A percentile compares a stretch with the other conserved stretches of the same genome.
Conservation (phyloP, 2,888 invertebrate species). For the Silvanus unidentatus region DNA sequence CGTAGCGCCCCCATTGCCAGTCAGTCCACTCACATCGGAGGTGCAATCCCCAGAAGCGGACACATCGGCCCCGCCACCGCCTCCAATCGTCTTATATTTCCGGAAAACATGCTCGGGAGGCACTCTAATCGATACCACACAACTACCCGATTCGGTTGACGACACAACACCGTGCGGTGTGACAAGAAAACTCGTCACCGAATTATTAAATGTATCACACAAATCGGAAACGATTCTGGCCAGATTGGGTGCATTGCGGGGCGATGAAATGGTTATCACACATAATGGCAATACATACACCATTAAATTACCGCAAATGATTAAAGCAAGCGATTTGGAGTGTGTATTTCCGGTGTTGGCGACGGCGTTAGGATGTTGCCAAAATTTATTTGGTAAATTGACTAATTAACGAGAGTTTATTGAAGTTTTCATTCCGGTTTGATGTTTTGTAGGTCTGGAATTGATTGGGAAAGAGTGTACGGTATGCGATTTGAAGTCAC, state of each 20-base stretch:
- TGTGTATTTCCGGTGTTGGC: constrained; percentile 51
- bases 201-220: constrained; percentile 37
- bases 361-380: constrained; percentile 52
- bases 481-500: constrained; percentile 34
- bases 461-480: constrained; percentile 32
- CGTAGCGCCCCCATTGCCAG: constrained; percentile 23
- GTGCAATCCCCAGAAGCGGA: constrained; percentile 44
- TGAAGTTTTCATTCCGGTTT: background rate
- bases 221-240: constrained; percentile 41
- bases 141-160: constrained; percentile 48
- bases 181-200: constrained; percentile 39
- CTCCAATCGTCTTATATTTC: constrained; percentile 50
- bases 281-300: constrained; percentile 48
- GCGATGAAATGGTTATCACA: constrained; percentile 42
- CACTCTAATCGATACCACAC: constrained; percentile 47
- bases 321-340: constrained; percentile 44
- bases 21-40: constrained; percentile 30
- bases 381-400: constrained; percentile 51
- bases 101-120: constrained; percentile 51
- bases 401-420: background rate
- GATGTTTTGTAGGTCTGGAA: constrained; percentile 29
- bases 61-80: constrained; percentile 47
- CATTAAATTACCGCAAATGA: constrained; percentile 52
- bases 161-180: constrained; percentile 46
- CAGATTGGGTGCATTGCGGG: constrained; percentile 34